phyloP scores from a whole-genome alignment of 2,797 vertebrate genomes.

The Sebastes trivittatus region DNA sequence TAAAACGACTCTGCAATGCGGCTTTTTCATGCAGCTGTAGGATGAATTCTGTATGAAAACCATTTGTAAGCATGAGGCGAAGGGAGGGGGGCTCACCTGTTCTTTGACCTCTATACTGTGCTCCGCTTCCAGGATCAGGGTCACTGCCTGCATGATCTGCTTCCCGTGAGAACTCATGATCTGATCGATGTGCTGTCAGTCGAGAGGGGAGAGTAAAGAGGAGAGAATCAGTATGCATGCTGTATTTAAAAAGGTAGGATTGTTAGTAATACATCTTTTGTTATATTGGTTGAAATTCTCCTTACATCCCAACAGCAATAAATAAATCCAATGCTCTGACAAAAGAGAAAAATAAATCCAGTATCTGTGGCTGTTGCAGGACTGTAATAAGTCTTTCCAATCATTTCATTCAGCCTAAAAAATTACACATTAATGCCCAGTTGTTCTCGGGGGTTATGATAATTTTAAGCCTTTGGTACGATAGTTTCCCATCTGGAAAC shows the following conservation, averaged over 20 bases:
- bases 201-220: neutral
- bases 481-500: too few species aligned
- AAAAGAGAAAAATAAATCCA: too few species aligned
- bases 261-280: neutral
- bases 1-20: neutral
- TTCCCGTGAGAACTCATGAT: slow-evolving; percentile 99
- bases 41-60: neutral
- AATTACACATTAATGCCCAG: too few species aligned
- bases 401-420: too few species aligned
- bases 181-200: slow-evolving; percentile 95
- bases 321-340: too few species aligned
- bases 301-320: too few species aligned
- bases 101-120: slow-evolving; percentile 98
- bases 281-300: too few species aligned
- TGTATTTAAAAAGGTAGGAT: neutral
- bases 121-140: slow-evolving; percentile 96
- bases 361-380: too few species aligned
- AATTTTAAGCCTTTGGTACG: too few species aligned
- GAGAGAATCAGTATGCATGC: neutral
- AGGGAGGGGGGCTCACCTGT: slow-evolving; percentile 83
- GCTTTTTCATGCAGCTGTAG: neutral
- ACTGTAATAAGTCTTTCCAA: too few species aligned
- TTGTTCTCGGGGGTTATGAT: too few species aligned
- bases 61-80: neutral
- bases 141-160: slow-evolving; percentile 99